These are phyloP conservation scores for Tragelaphus buxtoni DNA, from an alignment of 2,113 vertebrate genomes.

Conservation along the genomic window DNA sequence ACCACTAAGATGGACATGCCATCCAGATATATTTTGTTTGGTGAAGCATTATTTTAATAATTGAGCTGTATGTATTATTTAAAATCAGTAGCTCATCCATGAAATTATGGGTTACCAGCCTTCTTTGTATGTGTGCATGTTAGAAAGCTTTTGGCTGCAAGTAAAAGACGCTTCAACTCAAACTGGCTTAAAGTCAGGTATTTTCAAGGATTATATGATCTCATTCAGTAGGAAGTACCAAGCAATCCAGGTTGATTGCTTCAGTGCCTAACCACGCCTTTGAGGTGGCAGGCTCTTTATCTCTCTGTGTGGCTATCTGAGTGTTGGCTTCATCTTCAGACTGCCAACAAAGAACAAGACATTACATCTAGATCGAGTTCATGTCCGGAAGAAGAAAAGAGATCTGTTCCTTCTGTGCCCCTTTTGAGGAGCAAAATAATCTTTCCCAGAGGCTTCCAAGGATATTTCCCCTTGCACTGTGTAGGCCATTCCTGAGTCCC, in stretches of 20 bases:
- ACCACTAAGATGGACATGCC: background rate
- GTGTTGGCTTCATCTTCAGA: background rate
- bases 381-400: background rate
- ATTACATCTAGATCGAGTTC: background rate
- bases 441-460: background rate
- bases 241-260: background rate
- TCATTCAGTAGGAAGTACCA: background rate
- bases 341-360: background rate
- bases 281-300: background rate
- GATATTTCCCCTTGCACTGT: background rate
- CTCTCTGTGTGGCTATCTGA: background rate
- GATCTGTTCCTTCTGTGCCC: background rate
- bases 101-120: background rate
- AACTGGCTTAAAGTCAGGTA: background rate
- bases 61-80: background rate
- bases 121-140: background rate
- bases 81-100: background rate
- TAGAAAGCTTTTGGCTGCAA: background rate
- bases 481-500: background rate
- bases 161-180: background rate
- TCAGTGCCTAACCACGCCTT: background rate
- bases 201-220: background rate
- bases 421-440: background rate
- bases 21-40: background rate
- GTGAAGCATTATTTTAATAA: background rate